Evolutionary conservation across 2,797 vertebrate genomes (phyloP), one percentile per base, ranked within the genome.

Genomic region (Pseudopleuronectes americanus): DNA sequence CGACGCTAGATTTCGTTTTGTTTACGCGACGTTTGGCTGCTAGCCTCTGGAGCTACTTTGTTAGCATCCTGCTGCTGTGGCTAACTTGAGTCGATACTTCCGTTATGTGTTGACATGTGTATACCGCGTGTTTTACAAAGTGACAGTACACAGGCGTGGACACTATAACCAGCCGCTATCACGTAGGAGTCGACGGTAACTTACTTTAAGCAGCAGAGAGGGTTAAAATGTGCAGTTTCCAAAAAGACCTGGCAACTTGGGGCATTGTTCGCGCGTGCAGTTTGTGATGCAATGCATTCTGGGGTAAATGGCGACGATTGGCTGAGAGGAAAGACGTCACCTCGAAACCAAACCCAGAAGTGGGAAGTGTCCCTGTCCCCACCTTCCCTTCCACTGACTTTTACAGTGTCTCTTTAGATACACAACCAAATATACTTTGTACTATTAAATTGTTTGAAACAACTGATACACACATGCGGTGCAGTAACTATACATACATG

Each of bases 281-380:
- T 92, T 93, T 83, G 81, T 77, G 45, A 43, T 7, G 60, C 76
- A 69, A 68, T 56, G 89, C 48, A 82, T 89, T 83, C 31, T 89
- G 88, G 87, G 84, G 82, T 1, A 47, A 4, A 22, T 0, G 0
- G 1, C 2, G 4, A 0, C 4, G n/a, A 90, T 85, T 90, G 71
- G 90, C 21, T 68, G 10, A 47, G 4, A 1, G 7, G 14, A 10
- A 4, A n/a, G 0, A 80, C 83, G 82, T 89, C 84, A 86, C 28
- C 58, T 72, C 64, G 26, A 9, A 45, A 45, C 6, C 43, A 9
- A 45, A 45, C 17, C 43, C 43, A 45, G 43, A 45, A 45, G 43
- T 45, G 43, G 43, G 16, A 16, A n/a, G n/a, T n/a, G n/a, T n/a
- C n/a, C n/a, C n/a, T n/a, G n/a, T n/a, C n/a, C n/a, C 17, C 43